These are phyloP conservation scores for Pristis pectinata DNA, from an alignment of 2,797 vertebrate genomes.

Conservation along the genomic window DNA sequence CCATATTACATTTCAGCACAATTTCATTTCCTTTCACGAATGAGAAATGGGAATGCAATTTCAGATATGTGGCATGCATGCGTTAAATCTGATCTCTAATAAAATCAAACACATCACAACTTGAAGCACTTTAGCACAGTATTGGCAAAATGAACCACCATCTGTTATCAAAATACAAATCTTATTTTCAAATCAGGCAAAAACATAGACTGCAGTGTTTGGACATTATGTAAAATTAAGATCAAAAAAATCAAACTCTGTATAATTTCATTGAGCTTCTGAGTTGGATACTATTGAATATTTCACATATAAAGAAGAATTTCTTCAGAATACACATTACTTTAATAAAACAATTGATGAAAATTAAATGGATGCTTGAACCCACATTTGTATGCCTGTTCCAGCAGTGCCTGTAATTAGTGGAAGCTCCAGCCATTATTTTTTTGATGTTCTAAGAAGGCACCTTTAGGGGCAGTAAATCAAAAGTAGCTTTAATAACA, in stretches of 20 bases:
- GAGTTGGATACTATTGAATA: constrained; percentile 56
- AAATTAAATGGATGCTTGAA: constrained; percentile 77
- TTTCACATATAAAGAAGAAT: constrained; percentile 48
- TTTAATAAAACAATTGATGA: constrained; percentile 71
- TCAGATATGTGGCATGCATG: constrained; percentile 95
- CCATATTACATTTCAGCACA: constrained; percentile 99
- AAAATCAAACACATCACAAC: constrained; percentile 97
- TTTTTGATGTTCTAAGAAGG: constrained; percentile 49
- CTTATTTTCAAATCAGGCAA: constrained; percentile 84
- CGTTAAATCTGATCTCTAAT: constrained; percentile 98
- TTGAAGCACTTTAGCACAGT: constrained; percentile 80
- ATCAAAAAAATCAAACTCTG: constrained; percentile 70
- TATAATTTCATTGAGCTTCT: constrained; percentile 65
- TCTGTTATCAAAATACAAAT: constrained; percentile 82
- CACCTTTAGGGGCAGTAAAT: constrained; percentile 1
- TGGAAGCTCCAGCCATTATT: constrained; percentile 52
- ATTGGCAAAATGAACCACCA: constrained; percentile 86
- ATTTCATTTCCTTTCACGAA: constrained; percentile 98
- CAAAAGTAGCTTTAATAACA: not conserved
- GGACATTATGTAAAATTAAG: constrained; percentile 66
- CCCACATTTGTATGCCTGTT: constrained; percentile 71
- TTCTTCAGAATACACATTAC: constrained; percentile 49
- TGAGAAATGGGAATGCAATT: constrained; percentile 93
- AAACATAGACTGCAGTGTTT: constrained; percentile 60
- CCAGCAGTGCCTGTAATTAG: constrained; percentile 79